Percentiles rank a stretch among this genome's conserved stretches.
Conservation (phyloP, 2,113 vertebrate genomes). For the Cochlearius cochlearius region DNA sequence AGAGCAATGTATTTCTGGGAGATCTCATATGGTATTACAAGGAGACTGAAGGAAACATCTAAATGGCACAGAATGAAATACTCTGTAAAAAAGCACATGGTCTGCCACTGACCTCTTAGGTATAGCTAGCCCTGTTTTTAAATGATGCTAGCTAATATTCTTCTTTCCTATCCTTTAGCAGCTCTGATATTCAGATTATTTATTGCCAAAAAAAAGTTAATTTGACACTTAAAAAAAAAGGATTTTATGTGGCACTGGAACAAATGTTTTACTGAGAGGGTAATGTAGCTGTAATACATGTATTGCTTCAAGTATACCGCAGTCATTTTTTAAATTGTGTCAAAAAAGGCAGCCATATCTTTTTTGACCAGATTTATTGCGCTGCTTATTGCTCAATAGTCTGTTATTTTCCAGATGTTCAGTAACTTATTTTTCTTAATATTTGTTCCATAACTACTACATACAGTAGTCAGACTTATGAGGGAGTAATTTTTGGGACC, state of each 20-base stretch:
- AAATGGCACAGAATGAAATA: neutral
- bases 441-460: neutral
- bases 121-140: neutral
- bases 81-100: neutral
- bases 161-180: neutral
- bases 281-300: neutral
- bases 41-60: neutral
- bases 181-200: neutral
- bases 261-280: neutral
- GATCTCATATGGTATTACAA: neutral
- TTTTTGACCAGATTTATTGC: neutral
- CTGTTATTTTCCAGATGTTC: conserved; percentile 11
- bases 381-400: neutral
- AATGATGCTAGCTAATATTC: neutral
- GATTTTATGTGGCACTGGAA: neutral
- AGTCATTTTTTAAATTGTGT: neutral
- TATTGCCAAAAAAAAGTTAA: neutral
- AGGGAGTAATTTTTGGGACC: neutral
- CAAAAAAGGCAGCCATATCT: neutral
- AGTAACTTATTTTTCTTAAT: neutral
- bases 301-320: neutral
- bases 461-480: neutral
- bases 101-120: neutral
- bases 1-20: neutral
- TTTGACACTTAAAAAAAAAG: neutral